phyloP scores from a whole-genome alignment of 1,140 invertebrate genomes.

The Telenomus remus region DNA sequence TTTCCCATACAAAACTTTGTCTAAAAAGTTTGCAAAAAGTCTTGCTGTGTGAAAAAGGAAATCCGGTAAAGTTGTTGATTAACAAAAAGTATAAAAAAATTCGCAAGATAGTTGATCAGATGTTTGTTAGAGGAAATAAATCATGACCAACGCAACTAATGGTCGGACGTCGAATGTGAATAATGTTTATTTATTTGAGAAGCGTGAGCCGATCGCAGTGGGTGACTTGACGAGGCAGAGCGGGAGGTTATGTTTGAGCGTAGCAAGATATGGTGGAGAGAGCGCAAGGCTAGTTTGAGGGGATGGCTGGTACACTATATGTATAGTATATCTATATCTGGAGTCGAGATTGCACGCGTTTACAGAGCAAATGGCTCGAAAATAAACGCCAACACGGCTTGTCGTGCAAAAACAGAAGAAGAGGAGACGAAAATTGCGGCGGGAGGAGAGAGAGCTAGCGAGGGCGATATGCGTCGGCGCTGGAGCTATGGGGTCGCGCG shows the following conservation, averaged over 20 bases:
- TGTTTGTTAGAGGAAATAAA: conserved; percentile 10
- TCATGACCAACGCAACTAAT: conserved; percentile 38
- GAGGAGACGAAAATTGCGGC: conserved; percentile 9
- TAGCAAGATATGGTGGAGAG: conserved; percentile 39
- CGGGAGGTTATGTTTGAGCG: conserved; percentile 44
- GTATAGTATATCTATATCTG: neutral
- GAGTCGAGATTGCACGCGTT: conserved; percentile 72
- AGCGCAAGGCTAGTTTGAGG: conserved; percentile 2
- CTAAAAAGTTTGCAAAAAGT: no score
- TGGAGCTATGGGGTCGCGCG: conserved; percentile 48
- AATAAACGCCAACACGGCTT: conserved; percentile 66
- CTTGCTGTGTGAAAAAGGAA: no score
- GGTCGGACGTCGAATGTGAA: conserved; percentile 12
- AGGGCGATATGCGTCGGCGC: conserved; percentile 17
- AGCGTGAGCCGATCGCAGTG: conserved; percentile 32
- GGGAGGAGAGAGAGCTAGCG: conserved; percentile 12
- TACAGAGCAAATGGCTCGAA: conserved; percentile 76
- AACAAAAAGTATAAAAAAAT: no score
- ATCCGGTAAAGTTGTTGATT: no score
- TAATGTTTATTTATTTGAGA: conserved; percentile 41
- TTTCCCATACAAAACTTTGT: no score
- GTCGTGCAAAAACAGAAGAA: conserved; percentile 57
- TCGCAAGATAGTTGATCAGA: neutral
- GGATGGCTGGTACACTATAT: neutral
- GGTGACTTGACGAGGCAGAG: conserved; percentile 27